Conservation (phyloP, 2,888 invertebrate genomes). For the Plagodis pulveraria region DNA sequence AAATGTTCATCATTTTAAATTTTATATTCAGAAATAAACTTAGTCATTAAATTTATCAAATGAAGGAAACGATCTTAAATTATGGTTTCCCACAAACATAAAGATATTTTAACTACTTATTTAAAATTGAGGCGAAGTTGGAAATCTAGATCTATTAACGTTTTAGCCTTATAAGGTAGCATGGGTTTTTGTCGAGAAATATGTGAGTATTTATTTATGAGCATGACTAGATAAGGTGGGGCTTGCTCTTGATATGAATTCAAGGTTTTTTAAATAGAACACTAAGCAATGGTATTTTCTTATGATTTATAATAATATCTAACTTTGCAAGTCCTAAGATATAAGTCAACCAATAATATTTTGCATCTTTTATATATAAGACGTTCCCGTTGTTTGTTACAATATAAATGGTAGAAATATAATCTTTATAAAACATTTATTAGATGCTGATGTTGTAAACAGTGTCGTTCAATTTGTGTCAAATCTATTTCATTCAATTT, state of each 20-base stretch:
- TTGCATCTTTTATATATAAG: too few relatives aligned
- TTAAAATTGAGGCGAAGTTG: slow-evolving; percentile 3
- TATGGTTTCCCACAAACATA: slow-evolving; percentile 12
- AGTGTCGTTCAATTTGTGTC: too few relatives aligned
- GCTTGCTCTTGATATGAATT: slow-evolving; percentile 12
- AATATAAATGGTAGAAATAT: too few relatives aligned
- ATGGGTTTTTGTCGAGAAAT: slow-evolving; percentile 18
- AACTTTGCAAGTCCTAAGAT: too few relatives aligned
- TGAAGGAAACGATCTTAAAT: slow-evolving; percentile 15
- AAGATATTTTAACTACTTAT: background rate
- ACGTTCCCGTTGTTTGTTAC: too few relatives aligned
- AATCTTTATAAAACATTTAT: too few relatives aligned
- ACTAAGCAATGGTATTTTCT: slow-evolving; percentile 9
- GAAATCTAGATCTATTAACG: slow-evolving; percentile 17
- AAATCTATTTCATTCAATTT: too few relatives aligned
- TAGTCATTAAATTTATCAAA: slow-evolving; percentile 1
- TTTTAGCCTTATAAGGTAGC: slow-evolving; percentile 9
- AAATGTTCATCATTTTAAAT: background rate
- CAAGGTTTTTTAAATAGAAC: slow-evolving; percentile 20
- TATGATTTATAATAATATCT: background rate
- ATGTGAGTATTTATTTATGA: slow-evolving; percentile 12
- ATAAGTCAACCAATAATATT: too few relatives aligned
- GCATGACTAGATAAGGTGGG: slow-evolving; percentile 6
- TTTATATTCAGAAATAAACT: too few relatives aligned
- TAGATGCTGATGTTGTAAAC: too few relatives aligned